Evolutionary conservation across 2,888 invertebrate species (phyloP), one percentile per base, ranked within the genome.

Genomic region (Diabrotica balteata): DNA sequence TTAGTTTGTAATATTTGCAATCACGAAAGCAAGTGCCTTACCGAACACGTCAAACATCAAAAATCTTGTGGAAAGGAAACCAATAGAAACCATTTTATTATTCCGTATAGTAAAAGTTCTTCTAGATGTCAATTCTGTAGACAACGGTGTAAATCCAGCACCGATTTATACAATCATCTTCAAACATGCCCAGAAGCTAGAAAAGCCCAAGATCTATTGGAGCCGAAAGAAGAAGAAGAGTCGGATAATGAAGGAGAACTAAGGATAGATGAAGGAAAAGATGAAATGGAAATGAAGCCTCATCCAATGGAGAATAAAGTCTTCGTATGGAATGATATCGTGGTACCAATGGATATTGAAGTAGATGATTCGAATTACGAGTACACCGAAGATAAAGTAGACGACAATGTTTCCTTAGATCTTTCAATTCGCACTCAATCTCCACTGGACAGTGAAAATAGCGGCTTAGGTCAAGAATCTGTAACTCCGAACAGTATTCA

Each of bases 81-180:
- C 7, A 73, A 64, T 11, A 76, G 70, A 61, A 64, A 74, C 65
- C 78, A 73, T 9, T 76, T 72, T 61, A 72, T 78, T 44, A 75
- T 78, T 72, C 81, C 86, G 7, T 84, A 85, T 69, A 82, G 86
- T 55, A 87, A 85, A 74, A 89, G 91, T 71, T 92, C 93, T 10
- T 92, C 93, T 59, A 88, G 95, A 67, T 95, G 95, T 81, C 94
- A 94, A 83, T 90, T 91, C 80, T 95, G 95, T 82, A 88, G 94
- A 72, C 94, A 93, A 81, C 88, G 94, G 69, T 95, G 94, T 83
- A 95, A 95, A 84, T 93, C 93, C 43, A 93, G 93, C 75, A 88
- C 90, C 5, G 95, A 94, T 84, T 86, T 95, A 58, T 86, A 90
- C 71, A 85, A 89, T 67, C 95, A 95, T 81, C 85, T 94, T 81